Evolutionary conservation across 2,113 vertebrate species (phyloP), one percentile per base, ranked within the genome.

Genomic region (Origma solitaria): DNA sequence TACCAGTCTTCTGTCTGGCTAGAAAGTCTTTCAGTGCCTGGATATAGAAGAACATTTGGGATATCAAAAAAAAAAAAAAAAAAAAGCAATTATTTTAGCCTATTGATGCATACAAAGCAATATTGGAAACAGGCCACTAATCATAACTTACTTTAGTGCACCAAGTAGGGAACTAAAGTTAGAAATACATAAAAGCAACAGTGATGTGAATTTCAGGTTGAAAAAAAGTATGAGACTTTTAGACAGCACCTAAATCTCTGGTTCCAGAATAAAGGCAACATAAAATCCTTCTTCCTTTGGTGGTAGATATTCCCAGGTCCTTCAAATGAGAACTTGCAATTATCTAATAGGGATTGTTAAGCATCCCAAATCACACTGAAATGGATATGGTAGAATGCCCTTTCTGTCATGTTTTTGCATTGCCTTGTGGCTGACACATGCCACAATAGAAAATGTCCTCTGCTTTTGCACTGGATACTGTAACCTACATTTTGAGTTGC

Each of bases 11-110:
- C 92, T 99, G 99, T 92, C 99, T 98, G 51, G 98, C 98, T 95
- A 99, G 98, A 84, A 99, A 99, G 93, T 98, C 97, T 60, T 98
- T 98, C 66, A 98, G 70, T n/a, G 99, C 99, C 99, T 99, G 80
- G 35, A 65, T 28, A 83, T 7, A 37, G 31, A 62, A 94, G 17
- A 96, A 10, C 58, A 89, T 61, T 64, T 27, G 7, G 15, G 69
- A 22, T 24, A 70, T 71, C 4, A 84, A 65, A 49, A 54, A 44
- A 13, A 3, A 13, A 45, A 77, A 23, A 8, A 4, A 13, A 3
- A 13, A 45, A 77, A 23, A 8, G 4, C 25, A 53, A 37, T 22
- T 82, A 16, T 19, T 78, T 77, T 78, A 22, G 65, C 38, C 30
- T 7, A 1, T 10, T 49, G 22, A 50, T 8, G 14, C 19, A 5